Evolutionary conservation across 1,140 invertebrate species (phyloP).

Genomic region (Drosophila sproati): DNA sequence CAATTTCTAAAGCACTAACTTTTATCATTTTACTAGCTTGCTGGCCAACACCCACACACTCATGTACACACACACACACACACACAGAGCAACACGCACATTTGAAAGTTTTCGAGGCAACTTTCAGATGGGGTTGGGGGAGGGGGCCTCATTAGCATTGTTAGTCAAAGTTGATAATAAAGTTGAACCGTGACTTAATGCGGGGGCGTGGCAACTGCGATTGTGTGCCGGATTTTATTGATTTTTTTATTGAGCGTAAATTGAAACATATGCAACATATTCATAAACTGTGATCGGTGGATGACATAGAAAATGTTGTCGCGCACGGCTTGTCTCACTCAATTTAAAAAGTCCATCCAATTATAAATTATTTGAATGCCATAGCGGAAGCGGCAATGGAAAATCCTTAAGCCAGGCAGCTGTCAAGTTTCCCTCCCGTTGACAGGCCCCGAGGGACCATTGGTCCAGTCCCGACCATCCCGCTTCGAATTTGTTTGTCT

Average conservation of each 20-base stretch:
- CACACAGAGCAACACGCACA: background rate
- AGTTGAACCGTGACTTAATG: conserved; percentile 41
- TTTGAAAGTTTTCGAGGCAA: conserved; percentile 52
- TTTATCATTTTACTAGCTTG: conserved; percentile 59
- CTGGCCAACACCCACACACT: conserved; percentile 16
- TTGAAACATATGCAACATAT: conserved; percentile 16
- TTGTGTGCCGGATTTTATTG: conserved; percentile 20
- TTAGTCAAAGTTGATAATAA: conserved; percentile 69
- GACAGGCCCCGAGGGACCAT: background rate
- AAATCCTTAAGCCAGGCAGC: conserved; percentile 16
- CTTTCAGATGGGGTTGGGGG: conserved; percentile 39
- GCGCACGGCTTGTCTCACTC: background rate
- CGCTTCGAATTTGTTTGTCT: conserved; percentile 26
- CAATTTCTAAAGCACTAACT: conserved; percentile 31
- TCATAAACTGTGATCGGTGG: conserved; percentile 3
- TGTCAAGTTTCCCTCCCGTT: conserved; percentile 2
- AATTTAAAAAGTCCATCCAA: conserved; percentile 38
- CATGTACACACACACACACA: background rate
- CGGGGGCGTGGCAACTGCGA: conserved; percentile 6
- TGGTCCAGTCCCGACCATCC: conserved; percentile 3
- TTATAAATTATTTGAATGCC: conserved; percentile 28
- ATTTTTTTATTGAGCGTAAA: conserved; percentile 39
- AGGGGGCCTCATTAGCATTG: conserved; percentile 69
- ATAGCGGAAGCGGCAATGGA: background rate
- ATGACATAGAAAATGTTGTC: conserved; percentile 1